These are phyloP conservation scores for Sardinella longiceps DNA, from an alignment of 2,797 vertebrate species.

Conservation along the genomic window DNA sequence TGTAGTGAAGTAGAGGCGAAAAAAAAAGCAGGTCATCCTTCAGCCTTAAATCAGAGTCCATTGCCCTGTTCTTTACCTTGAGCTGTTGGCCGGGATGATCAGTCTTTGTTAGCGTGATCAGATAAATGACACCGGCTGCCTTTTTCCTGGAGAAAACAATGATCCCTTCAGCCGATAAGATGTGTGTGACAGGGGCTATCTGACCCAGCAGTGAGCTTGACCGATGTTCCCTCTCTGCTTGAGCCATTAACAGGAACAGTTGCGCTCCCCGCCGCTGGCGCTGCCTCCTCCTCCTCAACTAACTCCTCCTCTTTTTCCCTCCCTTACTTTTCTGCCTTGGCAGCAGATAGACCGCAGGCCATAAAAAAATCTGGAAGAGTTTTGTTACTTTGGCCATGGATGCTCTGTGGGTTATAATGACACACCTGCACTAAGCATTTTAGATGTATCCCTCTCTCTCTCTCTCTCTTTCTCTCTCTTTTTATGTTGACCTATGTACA, in stretches of 20 bases:
- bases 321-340: not conserved
- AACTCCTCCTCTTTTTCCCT: not conserved
- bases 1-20: not conserved
- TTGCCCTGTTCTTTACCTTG: not conserved
- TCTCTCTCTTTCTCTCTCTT: not conserved
- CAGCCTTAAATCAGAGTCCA: not conserved
- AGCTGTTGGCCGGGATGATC: slow-evolving; percentile 20
- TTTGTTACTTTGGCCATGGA: not conserved
- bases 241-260: slow-evolving; percentile 6
- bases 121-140: slow-evolving; percentile 33
- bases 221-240: slow-evolving; percentile 14
- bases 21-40: not conserved
- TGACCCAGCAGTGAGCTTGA: slow-evolving; percentile 29
- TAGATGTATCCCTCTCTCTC: not conserved
- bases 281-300: not conserved
- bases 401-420: not conserved
- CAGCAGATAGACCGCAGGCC: not conserved
- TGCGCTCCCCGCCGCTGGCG: not conserved
- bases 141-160: slow-evolving; percentile 25
- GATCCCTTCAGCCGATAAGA: slow-evolving; percentile 26
- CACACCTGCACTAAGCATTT: not conserved
- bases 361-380: not conserved
- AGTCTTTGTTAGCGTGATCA: slow-evolving; percentile 34
- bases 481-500: too few species aligned
- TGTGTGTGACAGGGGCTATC: slow-evolving; percentile 31